Base-by-base conservation (phyloP, 1,140 invertebrate species). In the Zaprionus africanus region DNA sequence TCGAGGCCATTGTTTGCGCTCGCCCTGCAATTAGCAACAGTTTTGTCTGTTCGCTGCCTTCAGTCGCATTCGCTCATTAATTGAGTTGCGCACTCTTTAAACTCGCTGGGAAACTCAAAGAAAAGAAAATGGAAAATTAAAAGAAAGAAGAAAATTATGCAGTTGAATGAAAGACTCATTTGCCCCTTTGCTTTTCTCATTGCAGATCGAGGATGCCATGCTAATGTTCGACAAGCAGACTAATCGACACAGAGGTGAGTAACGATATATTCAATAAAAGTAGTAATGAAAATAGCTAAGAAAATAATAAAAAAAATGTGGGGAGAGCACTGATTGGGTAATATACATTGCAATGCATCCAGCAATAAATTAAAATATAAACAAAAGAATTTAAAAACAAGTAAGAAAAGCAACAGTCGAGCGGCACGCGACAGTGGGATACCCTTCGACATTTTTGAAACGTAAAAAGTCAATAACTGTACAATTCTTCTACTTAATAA, bases 141-240 rank as follows among this genome's bases (percentile, higher is more conserved):
- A 82, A 28, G 72, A 43, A 60, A 72, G 57, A 31, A 34, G 73
- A 36, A 65, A 72, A 53, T 49, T 69, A 43, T 36, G 22, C 53
- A 69, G 41, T 76, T 60, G 49, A 78, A 81, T 26, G 24, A 76
- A 76, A 49, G 15, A 31, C 43, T 75, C 64, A 13, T 15, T 36
- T 28, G 54, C 12, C 11, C 19, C 24, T 11, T 26, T 5, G 58
- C 24, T 19, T 59, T n/a, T 72, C 69, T 76, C 63, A 24, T 98
- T 98, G 66, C 96, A 99, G 98, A 99, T 99, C 93, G 99, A 99
- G 95, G 99, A 99, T 94, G 98, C 98, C 76, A 99, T 99, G 98
- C 96, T 99, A 92, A 99, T 99, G 99, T 99, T 99, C 94, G 99
- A 99, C 94, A 99, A 99, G 95, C 98, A 99, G 93, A 99, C 99